A percentile compares a stretch with the other conserved stretches of the same genome.
Evolutionary conservation across 2,797 vertebrate genomes (phyloP).

Genomic region (Halcyon chelicuti): DNA sequence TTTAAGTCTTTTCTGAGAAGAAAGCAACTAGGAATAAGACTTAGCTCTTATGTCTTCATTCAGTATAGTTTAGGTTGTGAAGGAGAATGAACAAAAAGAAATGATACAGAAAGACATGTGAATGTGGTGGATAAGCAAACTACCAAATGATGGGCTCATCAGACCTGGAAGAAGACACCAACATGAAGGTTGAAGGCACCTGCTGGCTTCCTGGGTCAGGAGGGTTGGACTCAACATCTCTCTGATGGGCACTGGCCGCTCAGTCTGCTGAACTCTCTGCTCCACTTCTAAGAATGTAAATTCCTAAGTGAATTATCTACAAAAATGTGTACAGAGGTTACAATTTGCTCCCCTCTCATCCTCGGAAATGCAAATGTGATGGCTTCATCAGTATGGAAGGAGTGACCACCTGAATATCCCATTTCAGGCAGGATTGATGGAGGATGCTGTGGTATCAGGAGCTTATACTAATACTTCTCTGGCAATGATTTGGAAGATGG

Average conservation of each 20-base stretch:
- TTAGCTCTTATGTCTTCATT: not conserved
- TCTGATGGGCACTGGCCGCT: not conserved
- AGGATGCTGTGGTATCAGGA: not conserved
- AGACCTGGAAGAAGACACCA: not conserved
- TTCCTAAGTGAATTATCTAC: not conserved
- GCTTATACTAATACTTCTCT: not conserved
- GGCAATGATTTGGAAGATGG: not conserved
- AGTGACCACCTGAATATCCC: not conserved
- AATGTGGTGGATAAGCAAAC: not conserved
- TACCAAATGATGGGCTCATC: not conserved
- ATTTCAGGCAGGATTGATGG: not conserved
- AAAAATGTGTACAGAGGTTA: not conserved
- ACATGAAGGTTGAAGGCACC: not conserved
- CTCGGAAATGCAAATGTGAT: not conserved
- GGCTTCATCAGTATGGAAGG: not conserved
- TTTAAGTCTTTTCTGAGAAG: not conserved
- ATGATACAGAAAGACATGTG: not conserved
- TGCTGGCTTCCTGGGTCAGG: not conserved
- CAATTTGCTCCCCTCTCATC: not conserved
- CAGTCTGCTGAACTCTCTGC: not conserved
- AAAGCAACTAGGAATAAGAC: not conserved
- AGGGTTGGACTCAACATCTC: not conserved
- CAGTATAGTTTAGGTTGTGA: not conserved
- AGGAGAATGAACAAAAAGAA: not conserved
- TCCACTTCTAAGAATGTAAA: fast-evolving